These are phyloP conservation scores for Apamea anceps DNA, from an alignment of 2,888 invertebrate species.

Conservation along the genomic window DNA sequence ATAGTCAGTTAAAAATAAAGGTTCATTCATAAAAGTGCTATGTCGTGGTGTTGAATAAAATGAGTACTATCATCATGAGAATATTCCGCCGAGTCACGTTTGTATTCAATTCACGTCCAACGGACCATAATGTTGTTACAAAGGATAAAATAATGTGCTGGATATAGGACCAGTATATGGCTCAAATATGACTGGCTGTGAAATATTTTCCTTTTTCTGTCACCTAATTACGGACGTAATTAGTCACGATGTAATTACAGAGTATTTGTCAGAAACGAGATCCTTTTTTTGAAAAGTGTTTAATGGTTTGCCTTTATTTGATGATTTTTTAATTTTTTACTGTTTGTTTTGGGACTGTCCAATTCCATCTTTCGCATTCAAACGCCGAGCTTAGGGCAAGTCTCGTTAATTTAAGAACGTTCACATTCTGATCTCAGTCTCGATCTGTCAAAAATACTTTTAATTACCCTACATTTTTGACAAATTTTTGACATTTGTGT, in stretches of 20 bases:
- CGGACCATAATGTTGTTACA: constrained; percentile 13
- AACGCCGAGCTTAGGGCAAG: no score
- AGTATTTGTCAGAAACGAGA: not conserved
- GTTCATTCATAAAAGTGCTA: constrained; percentile 28
- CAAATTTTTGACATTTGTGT: no score
- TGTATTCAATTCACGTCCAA: constrained; percentile 33
- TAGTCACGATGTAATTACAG: constrained; percentile 9
- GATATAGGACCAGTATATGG: constrained; percentile 14
- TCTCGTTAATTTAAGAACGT: no score
- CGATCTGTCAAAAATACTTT: no score
- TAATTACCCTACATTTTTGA: no score
- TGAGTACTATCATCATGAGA: constrained; percentile 45
- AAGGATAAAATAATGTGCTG: constrained; percentile 28
- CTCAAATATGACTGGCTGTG: constrained; percentile 16
- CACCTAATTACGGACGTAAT: constrained; percentile 10
- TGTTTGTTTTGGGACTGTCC: no score
- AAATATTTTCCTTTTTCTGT: constrained; percentile 3
- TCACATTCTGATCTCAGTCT: no score
- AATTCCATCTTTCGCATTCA: no score
- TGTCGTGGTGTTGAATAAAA: constrained; percentile 43
- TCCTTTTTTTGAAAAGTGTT: not conserved
- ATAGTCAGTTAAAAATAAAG: constrained; percentile 37
- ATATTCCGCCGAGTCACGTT: constrained; percentile 29
- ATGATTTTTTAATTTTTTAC: not conserved
- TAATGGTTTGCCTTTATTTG: not conserved